These are phyloP conservation scores for Lepidotrigona ventralis DNA, from an alignment of 1,140 invertebrate genomes.

Conservation along the genomic window DNA sequence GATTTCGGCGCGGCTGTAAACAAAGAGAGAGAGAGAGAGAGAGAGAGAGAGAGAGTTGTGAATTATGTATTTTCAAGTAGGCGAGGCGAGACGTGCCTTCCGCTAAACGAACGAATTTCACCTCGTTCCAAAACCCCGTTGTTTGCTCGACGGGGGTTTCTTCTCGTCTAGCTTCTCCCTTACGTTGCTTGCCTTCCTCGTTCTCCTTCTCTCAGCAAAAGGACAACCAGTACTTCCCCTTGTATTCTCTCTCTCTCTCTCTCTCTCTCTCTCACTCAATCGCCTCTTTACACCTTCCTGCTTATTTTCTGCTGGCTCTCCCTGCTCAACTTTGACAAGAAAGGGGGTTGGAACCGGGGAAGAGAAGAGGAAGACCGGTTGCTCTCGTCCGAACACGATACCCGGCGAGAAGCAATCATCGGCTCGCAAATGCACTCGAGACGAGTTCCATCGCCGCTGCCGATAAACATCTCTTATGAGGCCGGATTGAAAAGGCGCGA, in stretches of 20 bases:
- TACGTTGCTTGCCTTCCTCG: neutral
- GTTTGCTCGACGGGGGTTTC: conserved; percentile 11
- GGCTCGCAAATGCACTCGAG: conserved; percentile 36
- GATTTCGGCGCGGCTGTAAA: conserved; percentile 5
- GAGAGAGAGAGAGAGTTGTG: neutral
- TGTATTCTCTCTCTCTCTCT: neutral
- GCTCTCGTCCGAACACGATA: conserved; percentile 36
- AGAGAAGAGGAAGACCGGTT: neutral
- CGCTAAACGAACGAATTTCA: conserved; percentile 43
- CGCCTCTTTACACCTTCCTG: conserved; percentile 7
- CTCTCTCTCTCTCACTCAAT: no score
- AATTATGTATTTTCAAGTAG: conserved; percentile 51
- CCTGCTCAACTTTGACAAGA: neutral
- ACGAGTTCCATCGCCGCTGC: conserved; percentile 18
- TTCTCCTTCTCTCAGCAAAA: neutral
- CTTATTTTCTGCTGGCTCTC: conserved; percentile 7
- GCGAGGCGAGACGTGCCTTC: conserved; percentile 30
- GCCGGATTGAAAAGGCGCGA: conserved; percentile 10
- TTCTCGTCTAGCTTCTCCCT: neutral
- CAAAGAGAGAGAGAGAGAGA: no score
- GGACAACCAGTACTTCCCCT: neutral
- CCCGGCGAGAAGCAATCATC: conserved; percentile 35
- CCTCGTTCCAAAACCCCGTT: neutral
- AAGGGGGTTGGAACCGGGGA: neutral
- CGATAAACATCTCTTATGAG: conserved; percentile 38